Conservation (phyloP, 2,113 vertebrate genomes). For the Gopherus flavomarginatus region DNA sequence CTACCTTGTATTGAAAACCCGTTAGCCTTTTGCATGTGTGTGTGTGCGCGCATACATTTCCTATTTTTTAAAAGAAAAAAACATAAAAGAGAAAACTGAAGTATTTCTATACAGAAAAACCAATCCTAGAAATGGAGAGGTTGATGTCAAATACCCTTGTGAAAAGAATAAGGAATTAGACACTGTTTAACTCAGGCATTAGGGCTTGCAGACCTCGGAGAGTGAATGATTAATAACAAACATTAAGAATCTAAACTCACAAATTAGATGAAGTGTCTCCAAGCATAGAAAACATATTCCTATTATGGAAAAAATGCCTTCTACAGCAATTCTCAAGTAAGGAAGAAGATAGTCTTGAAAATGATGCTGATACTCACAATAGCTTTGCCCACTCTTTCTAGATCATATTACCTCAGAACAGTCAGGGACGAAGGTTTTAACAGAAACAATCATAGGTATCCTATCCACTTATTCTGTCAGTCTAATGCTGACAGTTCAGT, state of each 20-base stretch:
- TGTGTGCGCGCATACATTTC: rapidly evolving
- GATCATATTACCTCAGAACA: background rate
- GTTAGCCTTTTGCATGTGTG: background rate
- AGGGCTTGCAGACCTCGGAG: background rate
- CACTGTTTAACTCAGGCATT: background rate
- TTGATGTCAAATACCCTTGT: rapidly evolving
- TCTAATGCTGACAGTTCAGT: background rate
- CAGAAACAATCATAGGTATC: no score
- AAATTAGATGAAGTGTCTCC: background rate
- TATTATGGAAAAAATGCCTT: background rate
- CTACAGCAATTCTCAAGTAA: background rate
- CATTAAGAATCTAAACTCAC: background rate
- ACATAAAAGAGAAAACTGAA: background rate
- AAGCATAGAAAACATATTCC: background rate
- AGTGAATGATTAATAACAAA: background rate
- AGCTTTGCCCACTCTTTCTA: background rate
- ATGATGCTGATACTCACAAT: background rate
- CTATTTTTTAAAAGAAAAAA: background rate
- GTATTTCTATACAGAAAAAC: background rate
- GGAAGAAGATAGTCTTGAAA: background rate
- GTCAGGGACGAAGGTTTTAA: background rate
- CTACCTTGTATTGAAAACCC: background rate
- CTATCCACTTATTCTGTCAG: background rate
- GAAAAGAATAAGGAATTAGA: background rate
- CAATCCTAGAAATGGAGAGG: background rate